These are phyloP conservation scores for Pristis pectinata DNA, from an alignment of 2,797 vertebrate genomes.

Conservation along the genomic window DNA sequence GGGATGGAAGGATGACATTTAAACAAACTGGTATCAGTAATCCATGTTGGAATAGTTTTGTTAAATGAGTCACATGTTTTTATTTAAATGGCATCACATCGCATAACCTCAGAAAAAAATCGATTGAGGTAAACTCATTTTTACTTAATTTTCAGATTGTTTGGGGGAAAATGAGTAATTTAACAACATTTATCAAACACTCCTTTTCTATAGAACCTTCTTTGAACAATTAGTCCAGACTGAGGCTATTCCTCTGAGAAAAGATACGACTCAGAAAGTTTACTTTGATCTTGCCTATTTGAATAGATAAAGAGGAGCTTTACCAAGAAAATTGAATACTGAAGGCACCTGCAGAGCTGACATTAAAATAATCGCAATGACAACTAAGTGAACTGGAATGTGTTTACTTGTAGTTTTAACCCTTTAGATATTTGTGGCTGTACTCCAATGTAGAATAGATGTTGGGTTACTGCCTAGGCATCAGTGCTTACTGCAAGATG, in stretches of 20 bases:
- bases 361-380: constrained; percentile 20
- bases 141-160: constrained; percentile 27
- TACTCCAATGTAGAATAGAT: background rate
- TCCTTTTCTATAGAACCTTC: background rate
- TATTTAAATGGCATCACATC: background rate
- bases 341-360: background rate
- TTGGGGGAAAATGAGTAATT: background rate
- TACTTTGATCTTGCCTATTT: constrained; percentile 33
- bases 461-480: background rate
- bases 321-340: constrained; percentile 12
- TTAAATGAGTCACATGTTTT: background rate
- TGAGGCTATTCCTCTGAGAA: background rate
- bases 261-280: constrained; percentile 5
- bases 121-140: background rate
- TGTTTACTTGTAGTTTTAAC: constrained; percentile 25
- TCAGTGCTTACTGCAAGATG: background rate
- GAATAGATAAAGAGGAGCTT: constrained; percentile 31
- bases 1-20: background rate
- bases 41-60: too few species aligned
- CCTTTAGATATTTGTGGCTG: background rate
- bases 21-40: background rate
- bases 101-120: background rate
- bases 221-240: constrained; percentile 23
- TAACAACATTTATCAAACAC: background rate
- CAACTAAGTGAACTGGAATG: background rate